Conservation (phyloP, 2,888 invertebrate species). For the Dasysyrphus albostriatus region DNA sequence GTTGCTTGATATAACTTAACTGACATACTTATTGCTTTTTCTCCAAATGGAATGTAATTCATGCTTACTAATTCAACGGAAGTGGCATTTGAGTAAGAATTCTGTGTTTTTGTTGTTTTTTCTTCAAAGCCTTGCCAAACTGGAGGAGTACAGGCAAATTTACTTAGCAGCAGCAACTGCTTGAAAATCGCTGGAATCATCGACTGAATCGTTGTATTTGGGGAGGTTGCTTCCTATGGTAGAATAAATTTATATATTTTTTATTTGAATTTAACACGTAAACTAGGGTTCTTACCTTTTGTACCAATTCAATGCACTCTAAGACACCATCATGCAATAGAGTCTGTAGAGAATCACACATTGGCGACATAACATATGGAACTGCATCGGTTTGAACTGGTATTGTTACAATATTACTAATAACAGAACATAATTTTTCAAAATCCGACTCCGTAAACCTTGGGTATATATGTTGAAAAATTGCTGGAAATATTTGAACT, state of each 20-base stretch:
- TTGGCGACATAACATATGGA: constrained; percentile 91
- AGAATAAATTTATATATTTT: constrained; percentile 18
- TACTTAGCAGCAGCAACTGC: constrained; percentile 87
- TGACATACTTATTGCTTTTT: constrained; percentile 90
- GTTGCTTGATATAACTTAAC: constrained; percentile 91
- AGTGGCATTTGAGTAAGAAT: constrained; percentile 81
- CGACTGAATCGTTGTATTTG: constrained; percentile 86
- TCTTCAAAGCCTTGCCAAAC: constrained; percentile 83
- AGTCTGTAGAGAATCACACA: constrained; percentile 91
- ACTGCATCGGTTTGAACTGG: constrained; percentile 92
- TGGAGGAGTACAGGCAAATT: constrained; percentile 89
- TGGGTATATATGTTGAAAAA: constrained; percentile 94
- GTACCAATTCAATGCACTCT: constrained; percentile 94
- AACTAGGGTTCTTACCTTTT: constrained; percentile 87
- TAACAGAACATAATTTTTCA: constrained; percentile 90
- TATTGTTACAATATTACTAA: constrained; percentile 91
- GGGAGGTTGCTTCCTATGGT: constrained; percentile 86
- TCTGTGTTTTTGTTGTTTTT: constrained; percentile 84
- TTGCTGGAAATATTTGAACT: constrained; percentile 97
- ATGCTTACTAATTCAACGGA: constrained; percentile 90
- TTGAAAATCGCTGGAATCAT: constrained; percentile 89
- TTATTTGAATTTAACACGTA: background rate
- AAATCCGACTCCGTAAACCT: constrained; percentile 88
- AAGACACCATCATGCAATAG: constrained; percentile 93
- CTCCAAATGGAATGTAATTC: constrained; percentile 94